These are phyloP conservation scores for human DNA, from an alignment of 2,113 vertebrate genomes.

Conservation along the genomic window DNA sequence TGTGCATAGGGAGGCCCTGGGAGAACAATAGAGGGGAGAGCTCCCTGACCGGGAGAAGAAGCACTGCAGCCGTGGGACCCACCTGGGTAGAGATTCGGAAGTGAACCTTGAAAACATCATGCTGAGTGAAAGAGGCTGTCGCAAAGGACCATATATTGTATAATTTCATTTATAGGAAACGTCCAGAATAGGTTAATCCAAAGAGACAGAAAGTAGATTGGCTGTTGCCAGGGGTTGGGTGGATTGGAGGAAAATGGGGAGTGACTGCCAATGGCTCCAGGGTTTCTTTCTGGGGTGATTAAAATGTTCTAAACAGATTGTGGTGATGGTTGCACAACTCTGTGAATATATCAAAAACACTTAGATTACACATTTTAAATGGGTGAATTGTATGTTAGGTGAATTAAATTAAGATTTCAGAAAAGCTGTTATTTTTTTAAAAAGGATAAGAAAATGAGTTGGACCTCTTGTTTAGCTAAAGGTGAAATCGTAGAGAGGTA, in stretches of 20 bases:
- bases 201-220: neutral
- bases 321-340: neutral
- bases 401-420: neutral
- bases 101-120: neutral
- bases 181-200: neutral
- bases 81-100: neutral
- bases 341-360: neutral
- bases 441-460: neutral
- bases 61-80: neutral
- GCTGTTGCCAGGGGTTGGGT: neutral
- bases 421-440: neutral
- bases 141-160: neutral
- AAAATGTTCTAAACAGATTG: neutral
- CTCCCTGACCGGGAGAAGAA: neutral
- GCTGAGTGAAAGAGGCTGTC: neutral
- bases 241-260: neutral
- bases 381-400: neutral
- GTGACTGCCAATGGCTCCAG: neutral
- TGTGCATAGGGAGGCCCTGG: neutral
- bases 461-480: neutral
- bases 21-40: rapidly evolving
- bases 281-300: neutral
- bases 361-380: neutral
- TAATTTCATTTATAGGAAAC: neutral
- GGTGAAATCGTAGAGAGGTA: neutral